Evolutionary conservation across 2,797 vertebrate genomes (phyloP).

Genomic region (Florisuga fusca): DNA sequence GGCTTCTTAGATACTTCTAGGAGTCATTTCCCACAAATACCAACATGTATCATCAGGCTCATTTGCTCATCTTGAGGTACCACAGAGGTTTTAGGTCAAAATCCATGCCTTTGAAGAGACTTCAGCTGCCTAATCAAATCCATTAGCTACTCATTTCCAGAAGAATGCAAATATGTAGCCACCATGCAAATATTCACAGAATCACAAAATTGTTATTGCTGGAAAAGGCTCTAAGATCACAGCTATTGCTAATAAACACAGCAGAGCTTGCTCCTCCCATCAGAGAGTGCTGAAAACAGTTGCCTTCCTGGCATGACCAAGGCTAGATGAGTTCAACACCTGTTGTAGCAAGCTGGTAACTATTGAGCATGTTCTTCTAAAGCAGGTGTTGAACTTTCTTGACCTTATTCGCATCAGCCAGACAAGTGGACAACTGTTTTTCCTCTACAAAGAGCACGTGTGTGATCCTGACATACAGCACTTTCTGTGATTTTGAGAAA

Average conservation of each 20-base stretch:
- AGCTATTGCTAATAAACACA: neutral
- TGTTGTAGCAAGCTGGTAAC: neutral
- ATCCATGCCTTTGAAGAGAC: neutral
- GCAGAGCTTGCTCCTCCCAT: neutral
- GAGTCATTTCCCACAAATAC: neutral
- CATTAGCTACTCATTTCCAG: neutral
- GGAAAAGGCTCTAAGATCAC: no score
- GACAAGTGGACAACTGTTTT: neutral
- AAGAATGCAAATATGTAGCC: neutral
- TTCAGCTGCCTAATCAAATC: neutral
- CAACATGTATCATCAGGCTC: neutral
- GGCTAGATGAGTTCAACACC: conserved; percentile 24
- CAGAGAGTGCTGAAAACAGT: neutral
- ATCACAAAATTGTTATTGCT: no score
- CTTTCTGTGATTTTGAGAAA: neutral
- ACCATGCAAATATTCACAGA: neutral
- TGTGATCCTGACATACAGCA: neutral
- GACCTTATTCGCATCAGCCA: neutral
- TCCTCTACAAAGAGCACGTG: neutral
- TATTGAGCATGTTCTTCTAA: neutral
- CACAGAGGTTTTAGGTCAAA: neutral
- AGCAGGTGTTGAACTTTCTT: conserved; percentile 35
- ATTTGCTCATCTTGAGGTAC: neutral
- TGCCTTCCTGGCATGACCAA: neutral
- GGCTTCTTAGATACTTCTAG: neutral